These are phyloP conservation scores for Nasalis larvatus DNA, from an alignment of 2,113 vertebrate species.

Conservation along the genomic window DNA sequence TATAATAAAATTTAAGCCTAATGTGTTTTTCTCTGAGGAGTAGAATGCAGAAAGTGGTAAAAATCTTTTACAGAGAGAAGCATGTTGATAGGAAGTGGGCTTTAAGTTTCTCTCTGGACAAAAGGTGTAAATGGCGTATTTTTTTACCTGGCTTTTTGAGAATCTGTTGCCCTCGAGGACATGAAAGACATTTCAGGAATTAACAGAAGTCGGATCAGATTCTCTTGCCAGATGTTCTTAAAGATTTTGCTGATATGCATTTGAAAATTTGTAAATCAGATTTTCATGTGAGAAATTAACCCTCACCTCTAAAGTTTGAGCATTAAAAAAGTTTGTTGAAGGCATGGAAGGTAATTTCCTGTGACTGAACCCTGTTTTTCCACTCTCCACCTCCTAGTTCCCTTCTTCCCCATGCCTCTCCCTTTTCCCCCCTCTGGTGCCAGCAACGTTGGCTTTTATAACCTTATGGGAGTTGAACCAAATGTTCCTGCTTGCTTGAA, in stretches of 20 bases:
- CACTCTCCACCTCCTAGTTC: background rate
- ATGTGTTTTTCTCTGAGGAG: background rate
- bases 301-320: background rate
- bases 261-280: slow-evolving; percentile 28
- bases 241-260: background rate
- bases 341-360: background rate
- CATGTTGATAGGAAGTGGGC: background rate
- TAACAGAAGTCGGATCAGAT: background rate
- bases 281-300: background rate
- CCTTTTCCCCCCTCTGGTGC: background rate
- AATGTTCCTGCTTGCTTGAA: slow-evolving; percentile 61
- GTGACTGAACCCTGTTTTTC: background rate
- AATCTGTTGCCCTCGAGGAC: background rate
- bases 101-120: slow-evolving; percentile 15
- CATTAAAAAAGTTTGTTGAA: background rate
- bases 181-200: slow-evolving; percentile 14
- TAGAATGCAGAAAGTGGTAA: background rate
- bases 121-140: background rate
- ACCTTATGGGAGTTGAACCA: slow-evolving; percentile 53
- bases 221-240: background rate
- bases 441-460: slow-evolving; percentile 61
- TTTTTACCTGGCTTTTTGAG: slow-evolving; percentile 30
- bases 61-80: slow-evolving; percentile 1
- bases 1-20: background rate
- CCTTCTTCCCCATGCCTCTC: background rate